Evolutionary conservation across 2,797 vertebrate genomes (phyloP).

Genomic region (Takifugu ocellatus): DNA sequence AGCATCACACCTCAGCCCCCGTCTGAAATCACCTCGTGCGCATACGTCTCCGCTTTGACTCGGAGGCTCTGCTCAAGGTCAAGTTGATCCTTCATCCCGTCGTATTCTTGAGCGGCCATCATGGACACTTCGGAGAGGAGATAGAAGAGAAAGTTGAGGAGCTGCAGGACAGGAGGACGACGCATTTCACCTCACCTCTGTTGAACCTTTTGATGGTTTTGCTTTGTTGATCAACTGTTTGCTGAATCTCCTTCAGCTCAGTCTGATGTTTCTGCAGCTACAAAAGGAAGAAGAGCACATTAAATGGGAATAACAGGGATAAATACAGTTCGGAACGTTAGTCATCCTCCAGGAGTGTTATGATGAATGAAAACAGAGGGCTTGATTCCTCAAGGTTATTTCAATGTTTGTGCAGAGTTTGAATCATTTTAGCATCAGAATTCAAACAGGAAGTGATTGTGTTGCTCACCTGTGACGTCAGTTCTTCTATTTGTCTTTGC

Average conservation of each 20-base stretch:
- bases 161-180: too few relatives aligned
- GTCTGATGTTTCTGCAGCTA: conserved; percentile 70
- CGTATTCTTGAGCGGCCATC: conserved; percentile 80
- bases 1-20: neutral
- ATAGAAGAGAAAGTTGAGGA: too few relatives aligned
- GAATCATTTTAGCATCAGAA: too few relatives aligned
- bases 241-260: conserved; percentile 70
- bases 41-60: conserved; percentile 76
- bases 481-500: conserved; percentile 71
- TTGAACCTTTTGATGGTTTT: conserved; percentile 82
- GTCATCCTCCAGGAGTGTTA: too few relatives aligned
- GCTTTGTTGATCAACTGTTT: conserved; percentile 70
- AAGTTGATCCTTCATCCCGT: conserved; percentile 77
- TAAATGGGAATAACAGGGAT: too few relatives aligned
- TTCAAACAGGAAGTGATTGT: too few relatives aligned
- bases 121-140: conserved; percentile 66
- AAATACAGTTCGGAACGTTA: too few relatives aligned
- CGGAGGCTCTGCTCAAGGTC: conserved; percentile 78
- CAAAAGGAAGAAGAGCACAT: neutral
- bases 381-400: too few relatives aligned
- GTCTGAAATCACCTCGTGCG: conserved; percentile 71
- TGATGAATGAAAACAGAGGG: too few relatives aligned
- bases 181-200: conserved; percentile 63
- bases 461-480: conserved; percentile 67
- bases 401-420: too few relatives aligned